Evolutionary conservation across 2,113 vertebrate species (phyloP).

Genomic region (Gallinago jamesoni): DNA sequence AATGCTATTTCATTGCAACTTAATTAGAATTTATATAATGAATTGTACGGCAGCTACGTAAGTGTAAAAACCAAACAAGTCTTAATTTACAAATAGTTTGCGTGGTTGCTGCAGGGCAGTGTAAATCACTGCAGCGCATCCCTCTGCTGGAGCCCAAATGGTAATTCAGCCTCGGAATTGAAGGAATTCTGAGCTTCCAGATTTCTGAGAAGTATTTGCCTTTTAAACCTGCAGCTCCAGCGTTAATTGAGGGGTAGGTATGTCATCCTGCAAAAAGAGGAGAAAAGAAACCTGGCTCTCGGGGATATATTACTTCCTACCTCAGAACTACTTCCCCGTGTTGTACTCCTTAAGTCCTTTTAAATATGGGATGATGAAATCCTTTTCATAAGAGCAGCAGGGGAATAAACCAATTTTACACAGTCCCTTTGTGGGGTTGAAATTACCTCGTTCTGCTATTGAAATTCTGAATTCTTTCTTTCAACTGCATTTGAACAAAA

Average conservation of each 20-base stretch:
- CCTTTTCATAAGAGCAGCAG: not conserved
- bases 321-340: not conserved
- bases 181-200: not conserved
- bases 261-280: not conserved
- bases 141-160: not conserved
- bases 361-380: not conserved
- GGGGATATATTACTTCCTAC: accelerated
- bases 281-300: not conserved
- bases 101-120: accelerated
- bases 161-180: not conserved
- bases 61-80: no score
- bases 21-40: not conserved
- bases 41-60: not conserved
- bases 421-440: not conserved
- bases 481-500: not conserved
- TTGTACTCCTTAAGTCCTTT: not conserved
- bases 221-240: no score
- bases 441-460: not conserved
- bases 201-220: not conserved
- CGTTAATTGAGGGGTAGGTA: not conserved
- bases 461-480: not conserved
- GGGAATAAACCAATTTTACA: not conserved
- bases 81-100: not conserved
- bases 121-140: not conserved
- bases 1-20: not conserved